Percentiles rank a stretch among this genome's conserved stretches.
Evolutionary conservation across 2,797 vertebrate species (phyloP).

Genomic region (Oophaga sylvatica): DNA sequence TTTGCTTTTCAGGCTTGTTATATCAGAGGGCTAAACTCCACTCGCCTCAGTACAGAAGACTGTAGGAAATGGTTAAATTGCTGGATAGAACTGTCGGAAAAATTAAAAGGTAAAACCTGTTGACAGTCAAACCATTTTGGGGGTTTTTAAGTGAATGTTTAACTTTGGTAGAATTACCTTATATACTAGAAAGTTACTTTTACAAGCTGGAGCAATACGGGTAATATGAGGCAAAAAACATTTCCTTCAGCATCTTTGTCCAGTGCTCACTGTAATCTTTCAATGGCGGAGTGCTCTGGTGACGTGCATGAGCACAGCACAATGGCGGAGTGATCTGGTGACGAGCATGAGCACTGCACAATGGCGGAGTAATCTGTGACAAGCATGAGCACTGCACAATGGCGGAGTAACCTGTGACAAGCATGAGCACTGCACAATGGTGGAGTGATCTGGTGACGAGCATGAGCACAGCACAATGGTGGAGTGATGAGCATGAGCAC

Average conservation of each 20-base stretch:
- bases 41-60: constrained; percentile 69
- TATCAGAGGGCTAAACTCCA: constrained; percentile 82
- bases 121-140: not conserved
- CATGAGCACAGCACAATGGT: too few species aligned
- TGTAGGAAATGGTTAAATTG: constrained; percentile 85
- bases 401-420: too few species aligned
- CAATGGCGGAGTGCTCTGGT: too few species aligned
- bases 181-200: not conserved
- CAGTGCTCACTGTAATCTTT: not conserved
- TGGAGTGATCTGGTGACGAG: too few species aligned
- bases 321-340: too few species aligned
- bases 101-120: constrained; percentile 80
- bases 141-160: not conserved
- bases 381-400: too few species aligned
- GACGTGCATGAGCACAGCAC: too few species aligned
- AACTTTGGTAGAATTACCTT: not conserved
- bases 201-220: not conserved
- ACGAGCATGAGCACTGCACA: too few species aligned
- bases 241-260: not conserved
- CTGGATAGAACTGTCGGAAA: constrained; percentile 86
- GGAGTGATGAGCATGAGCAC: too few species aligned
- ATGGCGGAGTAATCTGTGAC: too few species aligned
- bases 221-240: not conserved
- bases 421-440: too few species aligned
- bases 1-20: constrained; percentile 84